Conservation (phyloP, 2,888 invertebrate species). For the Tetranychus truncatus region DNA sequence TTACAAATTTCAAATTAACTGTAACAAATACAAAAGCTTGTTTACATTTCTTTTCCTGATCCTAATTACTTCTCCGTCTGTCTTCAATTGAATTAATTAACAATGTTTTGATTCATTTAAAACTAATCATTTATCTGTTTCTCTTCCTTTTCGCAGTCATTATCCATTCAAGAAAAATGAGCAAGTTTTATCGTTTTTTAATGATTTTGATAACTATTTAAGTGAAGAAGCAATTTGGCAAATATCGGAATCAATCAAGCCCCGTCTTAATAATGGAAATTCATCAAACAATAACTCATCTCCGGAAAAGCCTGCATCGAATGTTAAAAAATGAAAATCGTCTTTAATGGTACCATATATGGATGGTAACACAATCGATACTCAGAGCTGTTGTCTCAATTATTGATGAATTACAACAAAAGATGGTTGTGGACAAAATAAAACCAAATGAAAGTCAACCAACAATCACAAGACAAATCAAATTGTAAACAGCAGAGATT, state of each 20-base stretch:
- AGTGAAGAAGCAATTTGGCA: constrained; percentile 98
- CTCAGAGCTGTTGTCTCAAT: too few species aligned
- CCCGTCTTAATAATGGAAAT: not conserved
- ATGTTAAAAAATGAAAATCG: not conserved
- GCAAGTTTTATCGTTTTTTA: constrained; percentile 80
- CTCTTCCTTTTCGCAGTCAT: constrained; percentile 42
- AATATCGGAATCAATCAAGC: constrained; percentile 43
- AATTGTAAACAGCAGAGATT: not conserved
- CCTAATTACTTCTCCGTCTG: too few species aligned
- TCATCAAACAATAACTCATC: not conserved
- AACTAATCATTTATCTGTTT: not conserved
- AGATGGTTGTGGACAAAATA: too few species aligned
- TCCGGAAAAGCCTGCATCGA: not conserved
- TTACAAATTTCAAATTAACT: too few species aligned
- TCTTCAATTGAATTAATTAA: not conserved
- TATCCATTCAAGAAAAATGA: constrained; percentile 85
- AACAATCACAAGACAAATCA: not conserved
- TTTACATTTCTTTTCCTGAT: too few species aligned
- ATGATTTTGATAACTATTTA: constrained; percentile 84
- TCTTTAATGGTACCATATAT: not conserved
- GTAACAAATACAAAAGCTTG: too few species aligned
- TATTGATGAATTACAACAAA: not conserved
- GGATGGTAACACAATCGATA: not conserved
- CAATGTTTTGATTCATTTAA: not conserved
- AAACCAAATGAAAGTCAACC: not conserved